These are phyloP conservation scores for Trachops cirrhosus DNA, from an alignment of 2,797 vertebrate genomes.

Conservation along the genomic window DNA sequence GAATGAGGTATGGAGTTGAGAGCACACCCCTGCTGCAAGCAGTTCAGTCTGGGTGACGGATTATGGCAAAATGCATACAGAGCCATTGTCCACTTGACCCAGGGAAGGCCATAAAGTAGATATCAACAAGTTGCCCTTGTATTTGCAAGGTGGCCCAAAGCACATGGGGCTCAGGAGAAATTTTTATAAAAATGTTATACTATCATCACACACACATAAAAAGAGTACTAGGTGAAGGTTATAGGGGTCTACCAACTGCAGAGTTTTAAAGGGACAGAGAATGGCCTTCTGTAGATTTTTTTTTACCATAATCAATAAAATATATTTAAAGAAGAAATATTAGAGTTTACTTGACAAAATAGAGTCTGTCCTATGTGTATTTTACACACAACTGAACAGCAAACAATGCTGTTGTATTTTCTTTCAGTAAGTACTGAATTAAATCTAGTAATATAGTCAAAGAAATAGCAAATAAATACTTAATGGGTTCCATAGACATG, in stretches of 20 bases:
- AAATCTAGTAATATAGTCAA: background rate
- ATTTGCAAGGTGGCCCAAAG: background rate
- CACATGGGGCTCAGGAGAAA: background rate
- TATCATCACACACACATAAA: background rate
- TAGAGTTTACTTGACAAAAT: background rate
- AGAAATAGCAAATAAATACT: background rate
- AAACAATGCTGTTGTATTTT: background rate
- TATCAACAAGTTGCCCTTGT: background rate
- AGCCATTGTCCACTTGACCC: background rate
- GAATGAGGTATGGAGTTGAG: background rate
- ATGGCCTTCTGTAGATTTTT: background rate
- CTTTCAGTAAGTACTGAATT: background rate
- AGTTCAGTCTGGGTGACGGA: background rate
- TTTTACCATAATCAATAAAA: no score
- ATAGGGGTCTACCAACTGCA: background rate
- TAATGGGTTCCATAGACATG: background rate
- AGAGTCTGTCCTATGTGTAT: background rate
- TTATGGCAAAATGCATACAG: background rate
- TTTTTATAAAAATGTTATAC: background rate
- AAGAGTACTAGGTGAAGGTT: constrained; percentile 11
- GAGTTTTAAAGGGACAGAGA: constrained; percentile 14
- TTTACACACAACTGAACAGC: background rate
- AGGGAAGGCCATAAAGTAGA: background rate
- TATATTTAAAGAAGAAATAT: background rate
- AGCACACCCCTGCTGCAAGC: background rate